Conservation (phyloP, 2,888 invertebrate species). For the Diarsia mendica region DNA sequence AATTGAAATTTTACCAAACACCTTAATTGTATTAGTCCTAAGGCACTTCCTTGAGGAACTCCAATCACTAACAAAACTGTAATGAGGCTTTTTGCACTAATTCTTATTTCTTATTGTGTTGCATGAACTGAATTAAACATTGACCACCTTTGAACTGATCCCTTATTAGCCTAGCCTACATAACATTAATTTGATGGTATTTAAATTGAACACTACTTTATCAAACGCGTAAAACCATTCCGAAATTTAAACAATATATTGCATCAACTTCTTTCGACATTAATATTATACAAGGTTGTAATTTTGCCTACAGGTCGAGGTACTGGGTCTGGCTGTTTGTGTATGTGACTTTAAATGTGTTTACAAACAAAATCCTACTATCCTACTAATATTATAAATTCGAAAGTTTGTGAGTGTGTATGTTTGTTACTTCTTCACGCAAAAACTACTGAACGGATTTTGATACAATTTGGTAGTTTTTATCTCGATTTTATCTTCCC, state of each 20-base stretch:
- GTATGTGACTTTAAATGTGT: no score
- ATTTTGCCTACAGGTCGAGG: no score
- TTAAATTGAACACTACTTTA: conserved; percentile 26
- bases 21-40: conserved; percentile 2
- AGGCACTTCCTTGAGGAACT: conserved; percentile 24
- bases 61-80: conserved; percentile 9
- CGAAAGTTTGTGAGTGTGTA: no score
- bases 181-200: conserved; percentile 22
- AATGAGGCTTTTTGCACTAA: conserved; percentile 2
- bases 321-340: no score
- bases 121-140: conserved; percentile 23
- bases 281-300: background rate
- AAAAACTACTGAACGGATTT: no score
- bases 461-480: no score
- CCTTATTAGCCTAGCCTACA: conserved; percentile 17
- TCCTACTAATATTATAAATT: no score
- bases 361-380: no score
- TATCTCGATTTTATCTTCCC: no score
- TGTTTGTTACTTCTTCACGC: no score
- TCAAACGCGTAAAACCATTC: conserved; percentile 18
- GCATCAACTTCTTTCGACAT: conserved; percentile 17
- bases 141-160: conserved; percentile 15
- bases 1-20: background rate
- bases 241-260: conserved; percentile 37
- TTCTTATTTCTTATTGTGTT: background rate